Base-by-base conservation (phyloP, 2,888 invertebrate genomes). In the Dryobota labecula region DNA sequence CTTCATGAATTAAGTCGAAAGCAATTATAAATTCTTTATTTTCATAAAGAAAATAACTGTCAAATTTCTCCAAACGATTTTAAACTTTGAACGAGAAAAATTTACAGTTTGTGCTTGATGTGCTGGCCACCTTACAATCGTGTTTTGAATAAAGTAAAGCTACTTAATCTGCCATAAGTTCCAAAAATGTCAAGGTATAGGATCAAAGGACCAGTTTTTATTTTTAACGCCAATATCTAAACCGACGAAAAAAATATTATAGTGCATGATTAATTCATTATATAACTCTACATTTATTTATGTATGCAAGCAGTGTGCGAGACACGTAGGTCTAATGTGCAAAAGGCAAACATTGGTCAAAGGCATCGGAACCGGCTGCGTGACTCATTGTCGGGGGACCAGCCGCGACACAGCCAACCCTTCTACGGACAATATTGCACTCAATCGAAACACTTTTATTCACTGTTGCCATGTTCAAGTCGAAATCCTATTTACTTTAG, bases 301-400 rank as follows among this genome's bases (percentile, higher is more conserved):
- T 56, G 54, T 72, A 58, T 79, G 65, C 70, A 70, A 56, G 67
- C 65, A 56, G 68, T 73, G 83, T 82, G 75, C 70, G 70, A 80
- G 75, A 77, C 77, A 78, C 78, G 76, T 77, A 80, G 72, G 77
- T 84, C 78, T 84, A 83, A 84, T 71, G 78, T 83, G 82, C 76
- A 78, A 75, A 78, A 87, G 78, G 82, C 83, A 84, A 86, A 79
- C 79, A 81, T 80, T 81, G 85, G 84, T 84, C 84, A 81, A 83
- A 86, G 83, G 70, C 84, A 78, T 82, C 71, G 73, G 84, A 92
- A 92, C 90, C 90, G 91, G 91, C 91, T 89, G 82, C 75, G 86
- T 92, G 92, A 93, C 84, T 93, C 92, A 92, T 88, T 88, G 87
- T 84, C 82, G 83, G 84, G 80, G 85, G 78, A 77, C 83, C 80